Evolutionary conservation across 2,113 vertebrate genomes (phyloP), one percentile per base, ranked within the genome.

Genomic region (Atherinomorus stipes): DNA sequence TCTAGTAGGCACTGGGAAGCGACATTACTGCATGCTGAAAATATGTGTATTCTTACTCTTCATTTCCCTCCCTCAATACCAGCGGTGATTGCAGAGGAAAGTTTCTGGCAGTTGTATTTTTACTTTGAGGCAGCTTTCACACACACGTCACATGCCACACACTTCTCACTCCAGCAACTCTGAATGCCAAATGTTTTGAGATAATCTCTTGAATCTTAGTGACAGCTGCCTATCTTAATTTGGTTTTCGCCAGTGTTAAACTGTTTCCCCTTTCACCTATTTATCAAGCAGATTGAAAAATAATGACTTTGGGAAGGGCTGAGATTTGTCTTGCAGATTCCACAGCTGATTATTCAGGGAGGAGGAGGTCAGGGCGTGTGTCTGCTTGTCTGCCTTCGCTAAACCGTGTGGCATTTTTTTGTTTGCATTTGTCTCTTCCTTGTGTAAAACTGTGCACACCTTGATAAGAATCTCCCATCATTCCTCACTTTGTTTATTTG

Each of bases 311-410:
- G 40, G 74, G 54, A 71, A 51, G 71, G 53, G 64, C 54, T 13
- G 47, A 77, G 80, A 87, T 90, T 80, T 72, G 78, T 88, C 60
- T 84, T 75, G 67, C 67, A 83, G 87, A 90, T 88, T 84, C 78
- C 65, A 58, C 56, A 10, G 78, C 58, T 71, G 78, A 83, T 85
- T 74, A 56, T 84, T 81, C 37, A 62, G 59, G 23, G 10, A 28
- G 65, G 72, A 76, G 64, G 87, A 66, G 79, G 83, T 88, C 72
- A 76, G 61, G 81, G 52, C 85, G 67, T 78, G 88, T 22, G 64
- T 67, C 65, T 56, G 81, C 83, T 54, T 81, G 84, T 74, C 86
- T 50, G 77, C 72, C 53, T 66, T 71, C 21, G 10, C 74, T 81
- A 51, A 87, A 82, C 63, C 51, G 75, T 74, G 74, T 75, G 72